Evolutionary conservation across 2,113 vertebrate species (phyloP), one percentile per base, ranked within the genome.

Genomic region (Hydropotes inermis): DNA sequence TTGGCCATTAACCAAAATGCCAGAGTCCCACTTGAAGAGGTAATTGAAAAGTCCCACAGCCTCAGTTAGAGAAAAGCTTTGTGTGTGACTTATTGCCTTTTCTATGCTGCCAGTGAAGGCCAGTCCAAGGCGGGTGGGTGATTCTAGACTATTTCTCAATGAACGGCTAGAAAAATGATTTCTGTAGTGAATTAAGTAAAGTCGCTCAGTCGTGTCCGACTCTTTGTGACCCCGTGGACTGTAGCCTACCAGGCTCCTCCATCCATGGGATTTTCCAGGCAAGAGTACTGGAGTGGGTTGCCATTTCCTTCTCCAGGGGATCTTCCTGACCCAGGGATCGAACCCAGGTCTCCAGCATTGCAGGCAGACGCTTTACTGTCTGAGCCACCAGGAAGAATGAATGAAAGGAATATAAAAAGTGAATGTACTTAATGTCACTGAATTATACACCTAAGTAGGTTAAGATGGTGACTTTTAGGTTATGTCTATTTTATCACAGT

Each of bases 21-120:
- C 1, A 27, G 93, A 43, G 58, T n/a, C n/a, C 45, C 61, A 95
- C 27, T 43, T 85, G 16, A 91, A 27, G 43, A 79, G 15, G 28
- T 85, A 23, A 91, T 30, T 9, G 10, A 43, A 76, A 89, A 96
- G 61, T 55, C 82, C 14, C 33, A 89, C n/a, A 93, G 21, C 45
- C 61, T 86, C 47, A 52, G 23, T 92, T 28, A 87, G 8, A 95
- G 50, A 96, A 96, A 93, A 70, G n/a, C 61, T 92, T 84, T 54
- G 45, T 87, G 70, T 64, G 5, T 89, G n/a, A 91, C 9, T 12
- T 57, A 90, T 43, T 4, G 8, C 7, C 30, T 23, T 84, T 82
- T 91, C 74, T 91, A 30, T 17, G 16, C 17, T 89, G 43, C 54
- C 16, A 91, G 33, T 17, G 36, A 96, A 96, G 67, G 52, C 21